phyloP scores from a whole-genome alignment of 1,140 invertebrate genomes.

The fruit fly (Drosophila melanogaster) region DNA sequence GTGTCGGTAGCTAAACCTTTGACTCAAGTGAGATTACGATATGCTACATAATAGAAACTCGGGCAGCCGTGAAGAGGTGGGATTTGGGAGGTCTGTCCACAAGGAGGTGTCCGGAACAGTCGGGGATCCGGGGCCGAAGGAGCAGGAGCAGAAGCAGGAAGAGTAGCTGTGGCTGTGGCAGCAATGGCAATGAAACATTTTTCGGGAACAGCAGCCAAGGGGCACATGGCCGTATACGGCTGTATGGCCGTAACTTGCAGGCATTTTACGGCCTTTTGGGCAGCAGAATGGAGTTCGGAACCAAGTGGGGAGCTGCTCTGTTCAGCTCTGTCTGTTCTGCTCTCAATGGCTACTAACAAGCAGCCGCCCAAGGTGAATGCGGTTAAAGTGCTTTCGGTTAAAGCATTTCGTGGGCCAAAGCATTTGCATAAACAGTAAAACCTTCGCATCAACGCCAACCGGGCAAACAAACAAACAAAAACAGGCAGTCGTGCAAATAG shows the following conservation, averaged over 20 bases:
- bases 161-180: background rate
- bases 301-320: conserved; percentile 3
- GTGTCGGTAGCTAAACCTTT: conserved; percentile 69
- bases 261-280: conserved; percentile 79
- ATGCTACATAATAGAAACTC: conserved; percentile 69
- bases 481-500: conserved; percentile 6
- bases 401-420: conserved; percentile 65
- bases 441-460: conserved; percentile 47
- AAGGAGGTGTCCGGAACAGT: conserved; percentile 38
- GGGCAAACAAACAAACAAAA: conserved; percentile 10
- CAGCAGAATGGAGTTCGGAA: conserved; percentile 23
- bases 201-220: conserved; percentile 72
- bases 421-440: conserved; percentile 74
- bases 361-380: conserved; percentile 77
- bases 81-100: background rate
- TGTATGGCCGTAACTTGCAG: conserved; percentile 69
- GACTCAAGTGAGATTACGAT: conserved; percentile 76
- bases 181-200: conserved; percentile 76
- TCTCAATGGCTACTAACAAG: conserved; percentile 79
- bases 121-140: background rate
- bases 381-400: conserved; percentile 81
- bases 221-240: conserved; percentile 48
- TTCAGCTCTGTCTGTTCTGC: conserved; percentile 47
- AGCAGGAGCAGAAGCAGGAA: too few relatives aligned
- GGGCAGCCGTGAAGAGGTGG: conserved; percentile 55